phyloP scores from a whole-genome alignment of 2,797 vertebrate species.

The Urophycis tenuis region DNA sequence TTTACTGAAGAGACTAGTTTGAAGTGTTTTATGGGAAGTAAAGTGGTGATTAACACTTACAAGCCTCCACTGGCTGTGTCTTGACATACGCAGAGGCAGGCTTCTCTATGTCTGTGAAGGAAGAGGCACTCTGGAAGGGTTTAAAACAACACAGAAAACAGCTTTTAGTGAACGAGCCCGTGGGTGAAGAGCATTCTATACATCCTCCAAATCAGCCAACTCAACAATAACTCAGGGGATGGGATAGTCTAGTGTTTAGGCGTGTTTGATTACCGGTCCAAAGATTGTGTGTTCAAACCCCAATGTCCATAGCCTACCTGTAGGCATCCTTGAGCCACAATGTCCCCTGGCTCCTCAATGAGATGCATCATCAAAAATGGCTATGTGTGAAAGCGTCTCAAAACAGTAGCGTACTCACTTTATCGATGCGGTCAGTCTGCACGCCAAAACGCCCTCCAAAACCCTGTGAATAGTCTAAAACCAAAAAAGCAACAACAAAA shows the following conservation, averaged over 20 bases:
- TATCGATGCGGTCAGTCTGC: constrained; percentile 87
- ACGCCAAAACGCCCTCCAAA: constrained; percentile 90
- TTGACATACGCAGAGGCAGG: constrained; percentile 82
- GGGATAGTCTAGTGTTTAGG: not conserved
- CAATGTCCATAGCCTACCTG: too few species aligned
- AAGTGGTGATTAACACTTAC: constrained; percentile 64
- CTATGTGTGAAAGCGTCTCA: not conserved
- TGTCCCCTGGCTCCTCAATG: too few species aligned
- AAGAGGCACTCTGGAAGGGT: constrained; percentile 74
- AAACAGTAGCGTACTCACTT: constrained; percentile 63
- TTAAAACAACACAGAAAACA: not conserved
- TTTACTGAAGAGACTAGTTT: too few species aligned
- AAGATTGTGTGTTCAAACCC: too few species aligned
- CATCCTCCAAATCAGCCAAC: not conserved
- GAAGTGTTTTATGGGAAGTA: not conserved
- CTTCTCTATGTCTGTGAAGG: constrained; percentile 81
- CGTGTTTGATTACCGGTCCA: too few species aligned
- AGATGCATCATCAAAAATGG: too few species aligned
- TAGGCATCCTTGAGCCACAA: too few species aligned
- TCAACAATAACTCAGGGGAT: not conserved
- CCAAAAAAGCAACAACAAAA: constrained; percentile 12
- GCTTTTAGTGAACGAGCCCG: not conserved
- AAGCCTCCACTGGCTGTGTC: constrained; percentile 80
- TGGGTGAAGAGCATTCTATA: not conserved
- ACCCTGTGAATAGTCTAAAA: constrained; percentile 84